Base-by-base conservation (phyloP, 2,888 invertebrate species). In the Desoria tigrina region DNA sequence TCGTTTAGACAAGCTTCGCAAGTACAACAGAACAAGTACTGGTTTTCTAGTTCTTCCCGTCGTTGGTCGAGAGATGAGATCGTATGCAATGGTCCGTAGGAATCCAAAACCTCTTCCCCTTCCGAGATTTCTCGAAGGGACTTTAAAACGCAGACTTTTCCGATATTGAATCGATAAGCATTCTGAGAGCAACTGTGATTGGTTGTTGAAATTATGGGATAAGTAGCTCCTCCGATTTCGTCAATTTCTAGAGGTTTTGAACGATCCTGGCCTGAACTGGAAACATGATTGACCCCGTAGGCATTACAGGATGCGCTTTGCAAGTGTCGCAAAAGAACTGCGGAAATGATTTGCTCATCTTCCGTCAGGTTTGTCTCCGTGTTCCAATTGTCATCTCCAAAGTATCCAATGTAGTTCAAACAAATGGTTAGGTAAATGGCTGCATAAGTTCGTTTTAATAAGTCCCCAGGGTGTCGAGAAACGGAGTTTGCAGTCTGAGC, bases 111-210 rank as follows among this genome's bases (percentile, higher is more conserved):
- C 73, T 83, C 82, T 18, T 78, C 76, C 14, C 81, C 82, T 63
- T 79, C 77, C 26, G 75, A 71, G 55, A 83, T 81, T 50, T 80
- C 80, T 68, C 68, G 59, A 1, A 77, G 69, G 4, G 79, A 72
- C 27, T 78, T 74, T 6, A 79, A 76, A 9, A 78, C 68, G 65
- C 78, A 79, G 14, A 63, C 42, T 27, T 69, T 74, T 2, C 79
- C 79, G 21, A 70, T 54, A 42, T 77, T 77, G 71, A 82, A 81
- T 9, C 83, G 79, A 18, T 80, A 79, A 2, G 81, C 77, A 67
- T 83, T 83, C 1, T 82, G 81, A 74, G 79, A 79, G 71, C 83
- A 83, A 61, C 80, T 78, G 72, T 83, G 83, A 78, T 83, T 83
- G 14, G 68, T 71, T 28, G 71, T 71, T 7, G 71, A 71, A 65